Percentiles rank a stretch among this genome's conserved stretches.
Evolutionary conservation across 2,113 vertebrate species (phyloP).

Genomic region (Daboia siamensis): DNA sequence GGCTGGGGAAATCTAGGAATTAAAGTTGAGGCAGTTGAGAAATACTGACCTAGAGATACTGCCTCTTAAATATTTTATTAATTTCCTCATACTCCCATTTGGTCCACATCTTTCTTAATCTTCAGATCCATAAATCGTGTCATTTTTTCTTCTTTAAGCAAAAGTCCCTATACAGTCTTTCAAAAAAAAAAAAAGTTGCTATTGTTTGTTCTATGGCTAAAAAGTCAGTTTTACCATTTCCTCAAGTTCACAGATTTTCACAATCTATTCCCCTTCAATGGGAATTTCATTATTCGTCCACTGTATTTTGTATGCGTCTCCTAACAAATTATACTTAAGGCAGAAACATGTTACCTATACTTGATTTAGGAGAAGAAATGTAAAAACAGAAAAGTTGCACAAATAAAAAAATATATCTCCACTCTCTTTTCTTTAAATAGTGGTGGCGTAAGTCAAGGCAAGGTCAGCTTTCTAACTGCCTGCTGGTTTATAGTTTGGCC

Average conservation of each 20-base stretch:
- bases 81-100: not conserved
- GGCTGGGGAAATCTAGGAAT: not conserved
- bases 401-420: not conserved
- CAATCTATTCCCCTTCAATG: not conserved
- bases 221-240: not conserved
- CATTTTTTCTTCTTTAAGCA: not conserved
- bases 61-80: not conserved
- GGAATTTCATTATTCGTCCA: not conserved
- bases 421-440: not conserved
- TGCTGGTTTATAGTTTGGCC: not conserved
- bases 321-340: not conserved
- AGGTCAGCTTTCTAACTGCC: not conserved
- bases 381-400: not conserved
- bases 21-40: not conserved
- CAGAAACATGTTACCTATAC: not conserved
- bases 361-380: not conserved
- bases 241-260: not conserved
- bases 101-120: not conserved
- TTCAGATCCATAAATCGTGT: not conserved
- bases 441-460: not conserved
- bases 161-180: not conserved
- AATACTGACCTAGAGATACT: not conserved
- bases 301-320: not conserved
- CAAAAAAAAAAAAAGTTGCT: not conserved
- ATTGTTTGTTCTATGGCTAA: not conserved